Evolutionary conservation across 2,888 invertebrate genomes (phyloP), one percentile per base, ranked within the genome.

Genomic region (Corbicula japonica): DNA sequence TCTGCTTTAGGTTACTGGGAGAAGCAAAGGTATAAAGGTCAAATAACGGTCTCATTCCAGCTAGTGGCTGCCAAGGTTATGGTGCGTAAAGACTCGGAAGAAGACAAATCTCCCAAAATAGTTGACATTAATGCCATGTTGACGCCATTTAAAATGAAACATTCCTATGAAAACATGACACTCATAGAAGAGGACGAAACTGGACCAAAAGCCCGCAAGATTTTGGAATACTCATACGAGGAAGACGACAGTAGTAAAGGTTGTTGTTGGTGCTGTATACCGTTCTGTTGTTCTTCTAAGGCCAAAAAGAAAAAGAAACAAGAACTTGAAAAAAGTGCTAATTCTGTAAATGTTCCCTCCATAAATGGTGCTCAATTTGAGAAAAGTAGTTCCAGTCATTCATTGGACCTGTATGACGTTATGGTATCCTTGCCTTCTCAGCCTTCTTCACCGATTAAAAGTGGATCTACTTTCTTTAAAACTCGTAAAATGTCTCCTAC

Each of bases 1-100:
- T n/a, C n/a, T n/a, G n/a, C n/a, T n/a, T n/a, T n/a, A 91, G 91
- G 89, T 63, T 91, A 90, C 77, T 87, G 89, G 83, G 89, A 89
- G 75, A 90, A 90, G 70, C 87, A 86, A 61, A 83, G 91, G 32
- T 89, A 91, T 76, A 91, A 90, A 86, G 91, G 91, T 62, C 91
- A 92, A 80, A 86, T 92, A 15, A 88, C 89, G 18, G 85, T 92
- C 60, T 85, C 86, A 52, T 86, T 92, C 66, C 81, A 88, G 69
- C 86, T 92, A 5, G 83, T 88, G 18, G 87, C 91, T 5, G 84
- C 92, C n/a, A 88, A 89, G 63, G 87, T 88, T 30, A 73, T 88
- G 34, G 89, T 88, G 23, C 87, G 89, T 12, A 87, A 84, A 60
- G 86, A 86, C 75, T 86, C 86, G 2, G 86, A 78, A 30, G 87